These are phyloP conservation scores for Bubo scandiacus DNA, from an alignment of 2,113 vertebrate species.

Conservation along the genomic window DNA sequence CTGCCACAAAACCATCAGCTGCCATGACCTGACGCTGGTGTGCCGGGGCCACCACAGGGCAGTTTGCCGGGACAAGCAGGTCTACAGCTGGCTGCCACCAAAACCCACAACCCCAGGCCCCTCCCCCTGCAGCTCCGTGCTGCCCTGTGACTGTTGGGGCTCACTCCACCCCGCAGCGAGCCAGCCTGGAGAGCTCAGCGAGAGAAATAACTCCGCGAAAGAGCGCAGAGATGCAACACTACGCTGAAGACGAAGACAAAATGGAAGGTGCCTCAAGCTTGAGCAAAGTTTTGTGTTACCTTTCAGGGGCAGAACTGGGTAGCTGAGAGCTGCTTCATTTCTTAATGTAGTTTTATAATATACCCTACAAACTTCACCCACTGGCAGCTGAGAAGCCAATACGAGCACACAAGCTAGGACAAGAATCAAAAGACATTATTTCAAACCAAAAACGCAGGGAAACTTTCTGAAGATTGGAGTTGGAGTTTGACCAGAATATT, in stretches of 20 bases:
- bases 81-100: neutral
- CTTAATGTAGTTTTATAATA: fast-evolving
- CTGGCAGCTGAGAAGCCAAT: neutral
- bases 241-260: neutral
- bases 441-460: neutral
- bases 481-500: neutral
- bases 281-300: neutral
- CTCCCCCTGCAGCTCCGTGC: neutral
- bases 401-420: neutral
- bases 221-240: fast-evolving
- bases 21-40: neutral
- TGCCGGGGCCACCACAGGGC: neutral
- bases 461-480: neutral
- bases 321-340: fast-evolving
- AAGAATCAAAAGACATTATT: neutral
- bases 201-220: fast-evolving
- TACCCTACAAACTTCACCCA: neutral
- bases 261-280: neutral
- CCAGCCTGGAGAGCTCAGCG: neutral
- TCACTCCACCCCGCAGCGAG: neutral
- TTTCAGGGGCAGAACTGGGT: neutral
- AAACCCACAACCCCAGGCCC: neutral
- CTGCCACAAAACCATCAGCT: neutral
- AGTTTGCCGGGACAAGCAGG: neutral
- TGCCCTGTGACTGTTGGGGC: fast-evolving